Conservation (phyloP, 1,140 invertebrate species). For the Habropoda laboriosa region DNA sequence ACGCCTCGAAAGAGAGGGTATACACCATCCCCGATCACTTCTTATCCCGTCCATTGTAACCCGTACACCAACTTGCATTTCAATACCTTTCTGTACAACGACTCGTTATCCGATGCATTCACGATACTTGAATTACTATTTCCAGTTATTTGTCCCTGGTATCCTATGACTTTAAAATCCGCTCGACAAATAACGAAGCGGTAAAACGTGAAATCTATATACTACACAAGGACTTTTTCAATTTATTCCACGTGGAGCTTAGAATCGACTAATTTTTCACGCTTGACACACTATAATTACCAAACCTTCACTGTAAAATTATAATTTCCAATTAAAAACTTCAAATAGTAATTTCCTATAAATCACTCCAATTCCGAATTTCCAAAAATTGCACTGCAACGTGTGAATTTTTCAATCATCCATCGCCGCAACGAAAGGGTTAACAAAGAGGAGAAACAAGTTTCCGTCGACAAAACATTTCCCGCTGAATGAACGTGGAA, state of each 20-base stretch:
- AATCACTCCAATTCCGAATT: no score
- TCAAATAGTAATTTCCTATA: no score
- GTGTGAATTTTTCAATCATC: no score
- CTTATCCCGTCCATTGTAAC: background rate
- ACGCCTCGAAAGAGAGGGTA: slow-evolving; percentile 3
- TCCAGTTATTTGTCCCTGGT: background rate
- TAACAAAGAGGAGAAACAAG: background rate
- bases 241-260: no score
- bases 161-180: background rate
- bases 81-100: background rate
- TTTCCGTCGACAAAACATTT: background rate
- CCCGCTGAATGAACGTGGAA: background rate
- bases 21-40: background rate
- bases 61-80: background rate
- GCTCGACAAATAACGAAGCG: background rate
- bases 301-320: no score
- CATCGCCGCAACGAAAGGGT: no score
- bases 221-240: no score
- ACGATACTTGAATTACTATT: background rate
- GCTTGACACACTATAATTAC: no score
- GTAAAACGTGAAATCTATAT: no score
- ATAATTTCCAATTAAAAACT: no score
- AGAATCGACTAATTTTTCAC: no score
- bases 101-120: background rate
- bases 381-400: no score